Evolutionary conservation across 2,797 vertebrate genomes (phyloP), one percentile per base, ranked within the genome.

Genomic region (Epinephelus malabaricus): DNA sequence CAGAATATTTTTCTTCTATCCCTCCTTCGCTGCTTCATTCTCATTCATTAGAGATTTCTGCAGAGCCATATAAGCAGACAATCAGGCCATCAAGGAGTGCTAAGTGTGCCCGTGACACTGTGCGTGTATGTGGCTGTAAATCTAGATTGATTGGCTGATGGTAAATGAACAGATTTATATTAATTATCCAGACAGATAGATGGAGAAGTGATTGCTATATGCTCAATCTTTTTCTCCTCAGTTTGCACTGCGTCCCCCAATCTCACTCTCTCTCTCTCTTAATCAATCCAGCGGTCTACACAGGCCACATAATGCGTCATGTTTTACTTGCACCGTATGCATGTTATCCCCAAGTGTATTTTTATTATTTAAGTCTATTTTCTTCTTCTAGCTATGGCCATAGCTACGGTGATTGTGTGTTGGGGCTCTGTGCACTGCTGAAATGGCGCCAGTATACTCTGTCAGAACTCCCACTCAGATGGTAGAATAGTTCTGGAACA

Each of bases 101-200:
- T 77, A 69, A 84, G 82, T 82, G 85, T 75, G 83, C 69, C 40
- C n/a, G 30, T 84, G 75, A 60, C 51, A 56, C 54, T 53, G 67
- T 65, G 50, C 25, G 70, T 65, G 25, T 11, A 6, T 38, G 63
- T 15, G 27, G 0, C 19, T 19, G 62, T 19, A 60, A 78, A 86
- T 90, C 72, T 76, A 86, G 90, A 94, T 91, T 85, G 92, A 92
- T 92, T 89, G 88, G 86, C 77, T 78, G 78, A 85, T 88, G 85
- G 83, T 84, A 90, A 92, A 93, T 84, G 93, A 89, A 87, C 89
- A 91, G 91, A 93, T 93, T 93, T 92, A 89, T 94, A 92, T 92
- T 91, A 92, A 94, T 93, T 92, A 92, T 86, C 87, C 82, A 76
- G 88, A 88, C 83, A 84, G 90, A 92, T 85, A 78, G 90, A 88